These are phyloP conservation scores for Ethmia dodecea DNA, from an alignment of 2,888 invertebrate genomes.

Conservation along the genomic window DNA sequence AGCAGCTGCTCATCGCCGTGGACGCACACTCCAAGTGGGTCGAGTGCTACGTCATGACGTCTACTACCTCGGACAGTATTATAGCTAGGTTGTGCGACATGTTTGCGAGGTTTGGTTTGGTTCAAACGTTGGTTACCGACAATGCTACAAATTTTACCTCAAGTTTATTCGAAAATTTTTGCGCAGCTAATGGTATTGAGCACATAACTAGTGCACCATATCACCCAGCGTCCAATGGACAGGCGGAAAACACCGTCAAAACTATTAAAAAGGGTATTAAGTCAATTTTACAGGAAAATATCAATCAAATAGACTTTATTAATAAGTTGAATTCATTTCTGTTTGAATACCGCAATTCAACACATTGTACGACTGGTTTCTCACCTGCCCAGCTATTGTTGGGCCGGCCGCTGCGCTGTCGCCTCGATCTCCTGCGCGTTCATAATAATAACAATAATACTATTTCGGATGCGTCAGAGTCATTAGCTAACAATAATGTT, in stretches of 20 bases:
- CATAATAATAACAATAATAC: too few relatives aligned
- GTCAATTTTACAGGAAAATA: slow-evolving; percentile 8
- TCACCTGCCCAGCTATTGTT: slow-evolving; percentile 21
- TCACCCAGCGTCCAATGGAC: slow-evolving; percentile 18
- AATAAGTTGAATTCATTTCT: slow-evolving; percentile 15
- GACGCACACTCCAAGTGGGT: slow-evolving; percentile 15
- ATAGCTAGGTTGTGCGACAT: slow-evolving; percentile 13
- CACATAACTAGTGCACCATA: slow-evolving; percentile 16
- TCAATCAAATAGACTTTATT: too few relatives aligned
- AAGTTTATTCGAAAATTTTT: slow-evolving; percentile 15
- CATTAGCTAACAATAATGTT: too few relatives aligned
- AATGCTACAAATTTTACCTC: slow-evolving; percentile 15
- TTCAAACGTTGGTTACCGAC: slow-evolving; percentile 8
- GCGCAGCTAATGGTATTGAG: slow-evolving; percentile 13
- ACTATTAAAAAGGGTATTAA: slow-evolving; percentile 20
- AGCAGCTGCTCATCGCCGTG: slow-evolving; percentile 10
- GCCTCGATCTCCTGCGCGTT: slow-evolving; percentile 21
- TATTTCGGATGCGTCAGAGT: too few relatives aligned
- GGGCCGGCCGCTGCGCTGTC: slow-evolving; percentile 16
- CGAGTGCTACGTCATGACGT: too few relatives aligned
- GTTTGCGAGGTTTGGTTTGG: slow-evolving; percentile 1
- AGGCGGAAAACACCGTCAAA: slow-evolving; percentile 20
- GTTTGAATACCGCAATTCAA: slow-evolving; percentile 21
- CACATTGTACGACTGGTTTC: slow-evolving; percentile 19
- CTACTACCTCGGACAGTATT: too few relatives aligned